These are phyloP conservation scores for Hydrolagus affinis DNA, from an alignment of 2,113 vertebrate genomes.

Conservation along the genomic window DNA sequence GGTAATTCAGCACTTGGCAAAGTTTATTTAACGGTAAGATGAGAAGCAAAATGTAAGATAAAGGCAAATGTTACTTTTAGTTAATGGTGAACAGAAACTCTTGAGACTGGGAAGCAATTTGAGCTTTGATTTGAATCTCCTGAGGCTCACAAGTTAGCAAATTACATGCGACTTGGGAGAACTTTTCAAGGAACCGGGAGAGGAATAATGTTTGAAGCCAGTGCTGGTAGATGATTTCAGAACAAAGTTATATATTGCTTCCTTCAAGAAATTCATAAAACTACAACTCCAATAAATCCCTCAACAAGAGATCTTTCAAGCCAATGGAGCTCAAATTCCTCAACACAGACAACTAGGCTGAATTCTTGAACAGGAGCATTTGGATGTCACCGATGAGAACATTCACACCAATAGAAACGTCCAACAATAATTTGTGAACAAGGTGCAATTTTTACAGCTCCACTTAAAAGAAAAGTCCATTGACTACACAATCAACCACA, in stretches of 20 bases:
- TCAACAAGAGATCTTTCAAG: not conserved
- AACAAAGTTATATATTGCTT: not conserved
- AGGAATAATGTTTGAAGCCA: not conserved
- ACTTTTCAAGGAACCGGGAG: not conserved
- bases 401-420: too few relatives aligned
- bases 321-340: not conserved
- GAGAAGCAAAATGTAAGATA: constrained; percentile 72
- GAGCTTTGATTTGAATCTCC: too few relatives aligned
- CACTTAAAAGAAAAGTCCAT: too few relatives aligned
- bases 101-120: too few relatives aligned
- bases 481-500: too few relatives aligned
- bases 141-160: not conserved
- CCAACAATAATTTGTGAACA: too few relatives aligned
- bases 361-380: not conserved
- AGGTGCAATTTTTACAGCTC: too few relatives aligned
- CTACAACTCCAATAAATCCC: not conserved
- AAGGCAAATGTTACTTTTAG: constrained; percentile 81
- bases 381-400: not conserved
- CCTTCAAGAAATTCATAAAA: not conserved
- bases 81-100: constrained; percentile 58
- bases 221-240: not conserved
- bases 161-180: not conserved
- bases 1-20: constrained; percentile 75
- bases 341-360: not conserved
- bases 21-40: constrained; percentile 76